These are phyloP conservation scores for Tretioscincus oriximinensis DNA, from an alignment of 2,113 vertebrate species.

Conservation along the genomic window DNA sequence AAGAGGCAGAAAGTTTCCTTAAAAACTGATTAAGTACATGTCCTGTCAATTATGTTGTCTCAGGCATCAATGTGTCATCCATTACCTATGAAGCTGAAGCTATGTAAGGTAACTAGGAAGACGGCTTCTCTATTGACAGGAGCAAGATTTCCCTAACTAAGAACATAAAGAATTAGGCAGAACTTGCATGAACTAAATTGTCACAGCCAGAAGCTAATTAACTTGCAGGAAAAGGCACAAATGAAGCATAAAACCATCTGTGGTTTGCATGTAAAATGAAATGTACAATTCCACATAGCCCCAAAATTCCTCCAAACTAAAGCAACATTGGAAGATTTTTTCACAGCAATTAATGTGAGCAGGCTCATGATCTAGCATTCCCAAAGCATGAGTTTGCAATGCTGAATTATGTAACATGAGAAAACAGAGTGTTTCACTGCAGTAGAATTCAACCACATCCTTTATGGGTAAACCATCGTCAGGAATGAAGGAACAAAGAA, in stretches of 20 bases:
- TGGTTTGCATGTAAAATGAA: background rate
- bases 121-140: conserved; percentile 4
- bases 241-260: background rate
- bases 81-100: background rate
- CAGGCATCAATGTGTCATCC: background rate
- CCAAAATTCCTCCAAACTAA: background rate
- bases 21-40: background rate
- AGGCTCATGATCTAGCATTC: background rate
- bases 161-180: conserved; percentile 28
- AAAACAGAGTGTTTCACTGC: conserved; percentile 21
- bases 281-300: background rate
- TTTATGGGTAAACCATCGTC: conserved; percentile 16
- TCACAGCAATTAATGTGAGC: background rate
- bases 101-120: accelerated
- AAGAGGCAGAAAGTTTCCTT: background rate
- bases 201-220: background rate
- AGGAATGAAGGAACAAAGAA: conserved; percentile 1
- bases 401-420: background rate
- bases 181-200: background rate
- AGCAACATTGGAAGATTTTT: background rate
- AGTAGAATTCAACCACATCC: conserved; percentile 31
- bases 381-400: conserved; percentile 15
- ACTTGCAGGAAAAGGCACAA: background rate
- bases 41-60: background rate
- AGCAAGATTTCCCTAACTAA: background rate